Conservation (phyloP, 1,140 invertebrate genomes). For the Zaprionus capensis region DNA sequence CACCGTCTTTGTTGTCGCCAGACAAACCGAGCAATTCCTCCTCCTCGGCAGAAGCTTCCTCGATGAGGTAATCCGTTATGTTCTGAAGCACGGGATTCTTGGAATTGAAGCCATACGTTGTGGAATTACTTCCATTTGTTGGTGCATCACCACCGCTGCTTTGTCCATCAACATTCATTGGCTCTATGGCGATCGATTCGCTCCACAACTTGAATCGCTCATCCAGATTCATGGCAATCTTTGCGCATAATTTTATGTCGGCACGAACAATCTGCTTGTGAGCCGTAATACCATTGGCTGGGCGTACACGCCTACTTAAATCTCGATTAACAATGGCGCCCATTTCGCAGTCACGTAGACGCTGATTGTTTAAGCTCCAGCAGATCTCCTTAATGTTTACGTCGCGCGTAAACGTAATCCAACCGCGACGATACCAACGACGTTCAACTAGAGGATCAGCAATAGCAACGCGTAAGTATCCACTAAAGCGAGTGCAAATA, state of each 20-base stretch:
- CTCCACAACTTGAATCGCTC: constrained; percentile 92
- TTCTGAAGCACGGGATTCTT: constrained; percentile 98
- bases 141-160: constrained; percentile 68
- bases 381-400: constrained; percentile 99
- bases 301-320: constrained; percentile 94
- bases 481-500: constrained; percentile 97
- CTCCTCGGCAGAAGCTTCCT: constrained; percentile 99
- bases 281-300: constrained; percentile 95
- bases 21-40: constrained; percentile 95
- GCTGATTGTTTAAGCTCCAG: constrained; percentile 98
- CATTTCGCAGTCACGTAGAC: constrained; percentile 93
- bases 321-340: constrained; percentile 97
- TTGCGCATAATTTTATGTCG: constrained; percentile 97
- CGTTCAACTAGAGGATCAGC: constrained; percentile 98
- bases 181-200: constrained; percentile 66
- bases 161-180: background rate
- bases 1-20: constrained; percentile 85
- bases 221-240: constrained; percentile 98
- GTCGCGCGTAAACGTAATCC: constrained; percentile 98
- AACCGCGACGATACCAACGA: constrained; percentile 97
- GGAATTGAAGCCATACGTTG: constrained; percentile 92
- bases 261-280: constrained; percentile 95
- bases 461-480: constrained; percentile 97
- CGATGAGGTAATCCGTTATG: constrained; percentile 99
- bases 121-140: constrained; percentile 56